Evolutionary conservation across 2,113 vertebrate genomes (phyloP).

Genomic region (Mus spicilegus): DNA sequence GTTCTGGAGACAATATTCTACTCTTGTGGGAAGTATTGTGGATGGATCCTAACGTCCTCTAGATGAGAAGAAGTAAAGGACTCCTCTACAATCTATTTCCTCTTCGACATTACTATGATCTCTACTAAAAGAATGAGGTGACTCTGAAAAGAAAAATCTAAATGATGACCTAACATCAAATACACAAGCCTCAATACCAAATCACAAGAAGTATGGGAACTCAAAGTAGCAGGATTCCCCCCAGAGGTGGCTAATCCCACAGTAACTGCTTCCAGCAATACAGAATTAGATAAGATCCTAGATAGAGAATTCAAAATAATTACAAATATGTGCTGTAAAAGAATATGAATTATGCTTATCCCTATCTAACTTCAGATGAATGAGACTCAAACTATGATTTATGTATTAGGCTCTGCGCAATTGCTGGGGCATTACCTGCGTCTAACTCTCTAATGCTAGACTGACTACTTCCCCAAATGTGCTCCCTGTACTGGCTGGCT

Average conservation of each 20-base stretch:
- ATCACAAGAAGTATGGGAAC: not conserved
- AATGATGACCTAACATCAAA: not conserved
- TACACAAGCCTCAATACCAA: not conserved
- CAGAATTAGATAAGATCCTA: not conserved
- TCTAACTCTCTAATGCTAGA: too few relatives aligned
- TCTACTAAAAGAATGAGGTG: not conserved
- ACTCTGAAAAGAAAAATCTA: not conserved
- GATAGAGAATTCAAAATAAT: not conserved
- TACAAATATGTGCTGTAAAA: not conserved
- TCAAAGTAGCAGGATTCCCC: not conserved
- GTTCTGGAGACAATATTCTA: not conserved
- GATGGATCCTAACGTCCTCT: not conserved
- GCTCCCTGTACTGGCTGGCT: too few relatives aligned
- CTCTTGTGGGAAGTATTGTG: not conserved
- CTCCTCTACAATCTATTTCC: not conserved
- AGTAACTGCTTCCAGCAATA: not conserved
- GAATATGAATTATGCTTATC: too few relatives aligned
- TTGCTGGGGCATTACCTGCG: too few relatives aligned
- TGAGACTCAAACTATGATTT: too few relatives aligned
- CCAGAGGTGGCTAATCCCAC: not conserved
- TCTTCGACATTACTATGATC: not conserved
- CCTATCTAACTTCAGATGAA: too few relatives aligned
- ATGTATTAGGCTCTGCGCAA: too few relatives aligned
- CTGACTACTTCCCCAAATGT: too few relatives aligned
- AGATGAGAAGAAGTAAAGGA: too few relatives aligned